Evolutionary conservation across 2,888 invertebrate genomes (phyloP).

Genomic region (Petrolisthes cinctipes): DNA sequence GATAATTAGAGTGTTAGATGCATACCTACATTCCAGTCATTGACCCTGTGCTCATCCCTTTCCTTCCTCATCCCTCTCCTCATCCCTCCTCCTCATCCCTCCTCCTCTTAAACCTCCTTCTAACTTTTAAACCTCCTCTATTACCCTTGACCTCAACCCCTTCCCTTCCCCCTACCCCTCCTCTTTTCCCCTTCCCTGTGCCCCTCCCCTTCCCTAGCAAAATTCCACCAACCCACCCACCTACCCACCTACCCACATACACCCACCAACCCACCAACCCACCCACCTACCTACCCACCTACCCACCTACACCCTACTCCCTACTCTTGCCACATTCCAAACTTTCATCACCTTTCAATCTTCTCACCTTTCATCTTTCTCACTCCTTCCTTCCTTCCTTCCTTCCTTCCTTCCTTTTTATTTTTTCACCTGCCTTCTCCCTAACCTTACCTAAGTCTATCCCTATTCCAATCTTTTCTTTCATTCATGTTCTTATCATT

Average conservation of each 20-base stretch:
- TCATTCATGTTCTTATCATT: neutral
- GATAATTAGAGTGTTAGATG: too few relatives aligned
- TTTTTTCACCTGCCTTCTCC: neutral
- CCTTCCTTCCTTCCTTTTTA: neutral
- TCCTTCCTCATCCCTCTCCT: neutral
- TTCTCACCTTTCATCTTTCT: neutral
- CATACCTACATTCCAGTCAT: neutral
- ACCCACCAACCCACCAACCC: neutral
- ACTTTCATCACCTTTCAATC: too few relatives aligned
- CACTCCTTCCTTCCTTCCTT: neutral
- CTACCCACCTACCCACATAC: conserved; percentile 8
- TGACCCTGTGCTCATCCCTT: neutral
- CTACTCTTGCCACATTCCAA: neutral
- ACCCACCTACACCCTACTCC: neutral
- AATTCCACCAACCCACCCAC: neutral
- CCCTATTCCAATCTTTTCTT: neutral
- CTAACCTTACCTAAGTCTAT: neutral
- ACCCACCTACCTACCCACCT: conserved; percentile 8
- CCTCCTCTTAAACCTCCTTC: too few relatives aligned
- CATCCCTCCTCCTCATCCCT: neutral
- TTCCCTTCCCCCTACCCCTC: too few relatives aligned
- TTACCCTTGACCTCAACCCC: too few relatives aligned
- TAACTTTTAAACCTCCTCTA: too few relatives aligned
- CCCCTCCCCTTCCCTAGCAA: neutral
- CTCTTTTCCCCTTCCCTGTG: neutral